These are phyloP conservation scores for Himantopus leucocephalus DNA, from an alignment of 2,113 vertebrate species.

Conservation along the genomic window DNA sequence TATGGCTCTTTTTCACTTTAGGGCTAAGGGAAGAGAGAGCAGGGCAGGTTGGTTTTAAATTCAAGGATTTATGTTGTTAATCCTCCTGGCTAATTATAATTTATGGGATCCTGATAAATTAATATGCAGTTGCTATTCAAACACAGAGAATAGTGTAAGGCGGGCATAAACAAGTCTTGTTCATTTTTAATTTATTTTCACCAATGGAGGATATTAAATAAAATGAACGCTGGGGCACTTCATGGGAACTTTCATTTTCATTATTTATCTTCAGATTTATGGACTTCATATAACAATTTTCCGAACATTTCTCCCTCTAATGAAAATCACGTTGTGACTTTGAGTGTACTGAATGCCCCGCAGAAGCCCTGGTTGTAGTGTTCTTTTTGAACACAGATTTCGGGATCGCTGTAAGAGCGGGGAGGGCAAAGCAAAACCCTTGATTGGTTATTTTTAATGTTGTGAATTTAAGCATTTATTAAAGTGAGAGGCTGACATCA, in stretches of 20 bases:
- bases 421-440: conserved; percentile 15
- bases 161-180: conserved; percentile 85
- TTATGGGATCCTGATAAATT: conserved; percentile 85
- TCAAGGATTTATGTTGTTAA: conserved; percentile 87
- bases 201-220: conserved; percentile 83
- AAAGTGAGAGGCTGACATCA: conserved; percentile 57
- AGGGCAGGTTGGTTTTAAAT: conserved; percentile 84
- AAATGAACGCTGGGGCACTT: conserved; percentile 78
- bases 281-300: conserved; percentile 70
- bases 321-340: conserved; percentile 30
- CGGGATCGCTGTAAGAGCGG: neutral
- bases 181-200: conserved; percentile 84
- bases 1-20: conserved; percentile 83
- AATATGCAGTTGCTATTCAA: conserved; percentile 84
- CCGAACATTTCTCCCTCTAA: conserved; percentile 40
- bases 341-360: neutral
- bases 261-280: conserved; percentile 81
- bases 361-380: neutral
- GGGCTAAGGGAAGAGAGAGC: conserved; percentile 79
- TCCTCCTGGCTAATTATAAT: conserved; percentile 86
- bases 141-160: conserved; percentile 73
- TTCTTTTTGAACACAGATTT: neutral
- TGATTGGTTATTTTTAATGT: conserved; percentile 54
- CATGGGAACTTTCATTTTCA: conserved; percentile 71
- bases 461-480: conserved; percentile 54